Conservation (phyloP, 92 coral and sea anemone species). For the Epizoanthus rinbou region DNA sequence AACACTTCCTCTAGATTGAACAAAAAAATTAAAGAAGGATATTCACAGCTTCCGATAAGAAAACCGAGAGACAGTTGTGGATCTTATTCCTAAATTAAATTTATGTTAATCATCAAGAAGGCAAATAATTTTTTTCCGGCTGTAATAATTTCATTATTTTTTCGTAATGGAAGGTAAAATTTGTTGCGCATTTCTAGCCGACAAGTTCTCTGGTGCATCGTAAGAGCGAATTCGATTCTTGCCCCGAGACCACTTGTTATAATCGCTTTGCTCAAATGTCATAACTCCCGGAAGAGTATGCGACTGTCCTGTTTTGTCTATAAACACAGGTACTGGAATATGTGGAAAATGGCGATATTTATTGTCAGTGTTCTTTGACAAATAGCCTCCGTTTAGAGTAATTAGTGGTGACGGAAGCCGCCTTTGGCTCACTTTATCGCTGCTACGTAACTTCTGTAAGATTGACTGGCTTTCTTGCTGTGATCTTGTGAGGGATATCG, state of each 20-base stretch:
- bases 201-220: background rate
- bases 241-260: constrained; percentile 25
- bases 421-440: background rate
- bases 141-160: background rate
- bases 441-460: background rate
- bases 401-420: background rate
- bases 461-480: too few relatives aligned
- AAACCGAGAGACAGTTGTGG: too few relatives aligned
- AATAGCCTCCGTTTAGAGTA: background rate
- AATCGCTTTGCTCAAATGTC: constrained; percentile 23
- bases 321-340: background rate
- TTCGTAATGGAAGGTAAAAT: constrained; percentile 1
- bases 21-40: too few relatives aligned
- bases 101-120: too few relatives aligned
- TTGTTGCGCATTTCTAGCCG: background rate
- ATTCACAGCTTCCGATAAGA: too few relatives aligned
- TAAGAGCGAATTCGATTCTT: background rate
- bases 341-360: background rate
- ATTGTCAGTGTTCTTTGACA: background rate
- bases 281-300: constrained; percentile 3
- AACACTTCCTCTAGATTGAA: too few relatives aligned
- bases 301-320: background rate
- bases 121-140: too few relatives aligned
- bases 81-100: too few relatives aligned
- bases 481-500: background rate